Conservation (phyloP, 1,140 invertebrate genomes). For the Meloidogyne hapla region DNA sequence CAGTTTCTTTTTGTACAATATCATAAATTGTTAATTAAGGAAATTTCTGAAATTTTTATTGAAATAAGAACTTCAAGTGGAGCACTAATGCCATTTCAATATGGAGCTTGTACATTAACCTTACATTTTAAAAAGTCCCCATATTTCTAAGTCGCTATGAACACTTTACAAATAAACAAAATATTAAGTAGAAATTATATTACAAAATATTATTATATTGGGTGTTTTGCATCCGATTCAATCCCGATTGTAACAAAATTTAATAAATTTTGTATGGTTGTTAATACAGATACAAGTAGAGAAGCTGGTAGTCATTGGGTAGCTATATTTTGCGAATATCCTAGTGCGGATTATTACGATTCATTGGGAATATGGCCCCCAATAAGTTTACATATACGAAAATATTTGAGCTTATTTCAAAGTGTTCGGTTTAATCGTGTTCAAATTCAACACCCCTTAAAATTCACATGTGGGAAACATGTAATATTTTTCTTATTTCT, state of each 20-base stretch:
- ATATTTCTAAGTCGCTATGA: constrained; percentile 11
- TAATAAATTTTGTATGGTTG: not conserved
- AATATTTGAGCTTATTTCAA: not conserved
- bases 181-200: not conserved
- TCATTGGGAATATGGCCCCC: constrained; percentile 14
- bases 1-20: constrained; percentile 20
- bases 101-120: too few species aligned
- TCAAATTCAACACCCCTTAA: not conserved
- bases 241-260: not conserved
- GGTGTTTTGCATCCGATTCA: too few species aligned
- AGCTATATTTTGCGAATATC: not conserved
- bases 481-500: constrained; percentile 11
- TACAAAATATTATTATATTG: not conserved
- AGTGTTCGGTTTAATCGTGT: not conserved
- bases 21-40: constrained; percentile 25
- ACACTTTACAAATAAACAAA: constrained; percentile 16
- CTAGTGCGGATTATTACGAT: constrained; percentile 12
- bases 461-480: constrained; percentile 19
- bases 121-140: constrained; percentile 1
- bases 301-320: not conserved
- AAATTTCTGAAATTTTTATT: constrained; percentile 28
- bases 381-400: not conserved
- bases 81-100: constrained; percentile 12
- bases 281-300: not conserved
- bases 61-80: constrained; percentile 24